These are phyloP conservation scores for Pogonomyrmex barbatus DNA, from an alignment of 1,140 invertebrate species.

Conservation along the genomic window DNA sequence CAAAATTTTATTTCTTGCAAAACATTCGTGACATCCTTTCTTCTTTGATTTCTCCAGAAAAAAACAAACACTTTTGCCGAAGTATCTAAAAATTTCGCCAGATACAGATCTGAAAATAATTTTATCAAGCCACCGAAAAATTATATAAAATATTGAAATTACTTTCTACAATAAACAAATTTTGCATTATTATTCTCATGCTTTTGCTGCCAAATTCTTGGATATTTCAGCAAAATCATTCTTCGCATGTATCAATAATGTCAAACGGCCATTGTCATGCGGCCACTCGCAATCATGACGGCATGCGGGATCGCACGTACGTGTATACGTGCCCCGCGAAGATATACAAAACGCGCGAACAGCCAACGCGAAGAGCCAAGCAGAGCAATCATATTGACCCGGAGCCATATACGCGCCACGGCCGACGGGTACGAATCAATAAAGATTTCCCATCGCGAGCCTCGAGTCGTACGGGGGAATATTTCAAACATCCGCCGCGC, in stretches of 20 bases:
- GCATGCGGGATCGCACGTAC: background rate
- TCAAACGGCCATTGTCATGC: background rate
- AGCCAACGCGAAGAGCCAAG: conserved; percentile 33
- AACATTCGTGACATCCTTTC: background rate
- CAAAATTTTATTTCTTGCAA: conserved; percentile 51
- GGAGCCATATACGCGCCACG: conserved; percentile 77
- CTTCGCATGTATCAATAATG: background rate
- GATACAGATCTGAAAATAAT: no score
- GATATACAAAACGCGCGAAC: conserved; percentile 47
- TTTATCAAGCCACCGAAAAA: no score
- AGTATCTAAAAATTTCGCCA: no score
- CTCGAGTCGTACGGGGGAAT: conserved; percentile 77
- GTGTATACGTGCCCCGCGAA: background rate
- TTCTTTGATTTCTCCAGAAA: background rate
- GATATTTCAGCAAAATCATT: no score
- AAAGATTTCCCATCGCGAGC: conserved; percentile 83
- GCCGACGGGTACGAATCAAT: conserved; percentile 82
- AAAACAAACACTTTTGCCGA: no score
- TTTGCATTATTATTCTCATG: no score
- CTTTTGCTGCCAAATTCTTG: no score
- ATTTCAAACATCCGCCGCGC: conserved; percentile 81
- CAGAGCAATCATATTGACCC: conserved; percentile 81
- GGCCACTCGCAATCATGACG: background rate
- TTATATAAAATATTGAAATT: no score
- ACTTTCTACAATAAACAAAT: no score